Evolutionary conservation across 1,140 invertebrate species (phyloP).

Genomic region (Cyrtorhinus lividipennis): DNA sequence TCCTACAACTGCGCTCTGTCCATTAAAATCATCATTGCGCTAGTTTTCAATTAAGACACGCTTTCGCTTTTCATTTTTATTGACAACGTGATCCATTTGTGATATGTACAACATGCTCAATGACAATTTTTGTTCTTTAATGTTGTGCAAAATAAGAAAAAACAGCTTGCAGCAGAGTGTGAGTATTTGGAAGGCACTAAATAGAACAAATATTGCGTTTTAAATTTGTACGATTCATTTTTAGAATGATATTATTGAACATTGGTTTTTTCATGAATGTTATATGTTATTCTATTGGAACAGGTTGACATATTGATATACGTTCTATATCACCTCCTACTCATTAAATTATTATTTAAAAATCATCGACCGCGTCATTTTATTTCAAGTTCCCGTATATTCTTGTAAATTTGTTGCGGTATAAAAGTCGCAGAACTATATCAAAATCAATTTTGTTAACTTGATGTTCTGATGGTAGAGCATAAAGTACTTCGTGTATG

Average conservation of each 20-base stretch:
- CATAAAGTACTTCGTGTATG: no score
- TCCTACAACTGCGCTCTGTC: no score
- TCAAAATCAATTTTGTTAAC: no score
- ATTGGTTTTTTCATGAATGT: not conserved
- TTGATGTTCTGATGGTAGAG: no score
- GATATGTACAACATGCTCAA: not conserved
- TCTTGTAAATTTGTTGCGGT: no score
- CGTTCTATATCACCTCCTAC: not conserved
- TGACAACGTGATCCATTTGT: not conserved
- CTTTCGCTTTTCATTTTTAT: not conserved
- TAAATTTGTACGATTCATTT: not conserved
- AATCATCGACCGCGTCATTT: no score
- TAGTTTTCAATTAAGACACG: no score
- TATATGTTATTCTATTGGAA: constrained; percentile 2
- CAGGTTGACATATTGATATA: not conserved
- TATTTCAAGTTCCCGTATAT: no score
- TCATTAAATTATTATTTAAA: constrained; percentile 4
- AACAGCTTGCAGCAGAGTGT: not conserved
- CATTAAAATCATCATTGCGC: no score
- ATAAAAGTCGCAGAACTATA: no score
- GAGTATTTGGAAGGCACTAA: not conserved
- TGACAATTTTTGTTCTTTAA: not conserved
- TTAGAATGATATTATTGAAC: not conserved
- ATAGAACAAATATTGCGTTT: not conserved
- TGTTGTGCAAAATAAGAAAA: not conserved